Base-by-base conservation (phyloP, 2,797 vertebrate species). In the Crotalus adamanteus region DNA sequence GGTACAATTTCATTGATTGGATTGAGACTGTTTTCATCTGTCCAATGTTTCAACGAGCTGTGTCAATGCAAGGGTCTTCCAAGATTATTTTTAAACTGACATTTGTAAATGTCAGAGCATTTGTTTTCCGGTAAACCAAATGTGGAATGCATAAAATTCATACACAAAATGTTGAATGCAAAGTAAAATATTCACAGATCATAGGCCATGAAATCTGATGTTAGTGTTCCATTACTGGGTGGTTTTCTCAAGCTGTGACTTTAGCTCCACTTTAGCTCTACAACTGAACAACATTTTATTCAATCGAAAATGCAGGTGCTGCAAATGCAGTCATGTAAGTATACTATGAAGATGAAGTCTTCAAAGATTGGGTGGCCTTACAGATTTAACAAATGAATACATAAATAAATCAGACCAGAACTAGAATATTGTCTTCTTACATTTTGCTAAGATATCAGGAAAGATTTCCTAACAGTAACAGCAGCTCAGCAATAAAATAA, bases 81-180 rank as follows among this genome's bases (percentile, higher is more conserved):
- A 87, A 94, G 63, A 69, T 88, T 61, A 73, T 94, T 94, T 94
- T 92, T 96, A 92, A 97, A 92, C 3, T 87, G 92, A 60, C 65
- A 94, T 94, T 97, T 96, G 86, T 86, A 95, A 96, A 97, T 95
- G 93, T 93, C 94, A 96, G 53, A 60, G 69, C n/a, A 91, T 89
- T 95, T 83, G 93, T 92, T 57, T 89, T 90, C 65, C 92, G 90
- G 56, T 57, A 85, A 91, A 42, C 14, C 47, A 91, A 94, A 18
- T n/a, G 13, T 91, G 94, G 90, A 26, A 42, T 59, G 93, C 53
- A 93, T 13, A 28, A 61, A 60, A 55, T 57, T 55, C 92, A 94
- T 83, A 73, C 6, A 86, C 6, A 53, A 91, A 91, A 93, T 86
- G 2, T 2, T 92, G 2, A 6, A 92, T 69, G 78, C 1, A 73